Conservation (phyloP, 2,797 vertebrate genomes). For the Erpetoichthys calabaricus region DNA sequence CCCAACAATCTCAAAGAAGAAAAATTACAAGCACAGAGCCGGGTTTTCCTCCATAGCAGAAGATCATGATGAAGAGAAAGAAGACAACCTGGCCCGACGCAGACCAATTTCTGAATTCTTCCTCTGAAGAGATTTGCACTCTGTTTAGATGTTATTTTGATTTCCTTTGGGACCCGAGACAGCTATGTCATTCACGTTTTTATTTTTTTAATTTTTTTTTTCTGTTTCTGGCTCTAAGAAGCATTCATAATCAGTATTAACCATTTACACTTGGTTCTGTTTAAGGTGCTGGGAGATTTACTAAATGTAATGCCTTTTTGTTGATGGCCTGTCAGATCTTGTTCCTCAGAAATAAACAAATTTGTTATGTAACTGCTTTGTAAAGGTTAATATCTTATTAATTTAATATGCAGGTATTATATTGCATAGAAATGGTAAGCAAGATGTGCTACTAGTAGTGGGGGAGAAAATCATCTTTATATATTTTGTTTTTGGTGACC, state of each 20-base stretch:
- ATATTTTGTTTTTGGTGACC: too few relatives aligned
- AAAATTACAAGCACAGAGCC: slow-evolving; percentile 56
- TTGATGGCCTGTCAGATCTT: too few relatives aligned
- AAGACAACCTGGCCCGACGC: slow-evolving; percentile 26
- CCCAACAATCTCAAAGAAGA: slow-evolving; percentile 43
- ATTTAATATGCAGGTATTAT: too few relatives aligned
- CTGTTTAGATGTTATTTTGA: slow-evolving; percentile 15
- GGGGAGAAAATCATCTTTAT: too few relatives aligned
- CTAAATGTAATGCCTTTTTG: too few relatives aligned
- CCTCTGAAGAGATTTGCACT: slow-evolving; percentile 25
- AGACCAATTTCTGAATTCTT: slow-evolving; percentile 44
- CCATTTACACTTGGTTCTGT: slow-evolving; percentile 20
- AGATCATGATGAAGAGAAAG: slow-evolving; percentile 34
- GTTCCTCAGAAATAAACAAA: too few relatives aligned
- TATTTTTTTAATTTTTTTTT: slow-evolving; percentile 23
- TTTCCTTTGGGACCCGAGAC: slow-evolving; percentile 26
- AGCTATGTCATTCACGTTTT: slow-evolving; percentile 15
- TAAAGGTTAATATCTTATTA: too few relatives aligned
- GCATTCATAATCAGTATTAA: slow-evolving; percentile 24
- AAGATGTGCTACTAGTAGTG: too few relatives aligned
- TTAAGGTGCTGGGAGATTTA: too few relatives aligned
- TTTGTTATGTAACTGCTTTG: too few relatives aligned
- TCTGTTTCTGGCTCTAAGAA: slow-evolving; percentile 13
- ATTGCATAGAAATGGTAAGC: too few relatives aligned
- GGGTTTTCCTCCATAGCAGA: slow-evolving; percentile 37